Base-by-base conservation (phyloP, 2,888 invertebrate genomes). In the Lepetodrilus schrolli region DNA sequence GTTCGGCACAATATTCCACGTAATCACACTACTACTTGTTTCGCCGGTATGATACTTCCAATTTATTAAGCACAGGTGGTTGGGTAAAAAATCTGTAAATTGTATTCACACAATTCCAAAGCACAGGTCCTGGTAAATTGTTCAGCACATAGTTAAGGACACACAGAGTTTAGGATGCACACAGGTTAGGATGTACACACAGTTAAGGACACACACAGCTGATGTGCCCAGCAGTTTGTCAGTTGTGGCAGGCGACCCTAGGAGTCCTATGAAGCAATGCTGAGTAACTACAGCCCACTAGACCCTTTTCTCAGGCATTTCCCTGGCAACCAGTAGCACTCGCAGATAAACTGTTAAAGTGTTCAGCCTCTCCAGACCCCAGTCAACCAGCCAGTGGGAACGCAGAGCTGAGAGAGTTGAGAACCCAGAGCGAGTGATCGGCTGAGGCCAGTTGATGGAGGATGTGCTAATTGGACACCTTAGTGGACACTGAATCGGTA, bases 321-420 rank as follows among this genome's bases (percentile, higher is more conserved):
- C 58, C 58, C 17, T 58, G 58, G 58, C 58, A 58, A 58, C 58
- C 58, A 58, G 30, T 30, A 17, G 30, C n/a, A n/a, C n/a, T n/a
- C n/a, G n/a, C n/a, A n/a, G n/a, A n/a, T n/a, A n/a, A n/a, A n/a
- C n/a, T n/a, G n/a, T n/a, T n/a, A n/a, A n/a, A n/a, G n/a, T n/a
- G n/a, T n/a, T n/a, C n/a, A n/a, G n/a, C n/a, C n/a, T n/a, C n/a
- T n/a, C n/a, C n/a, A n/a, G n/a, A n/a, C n/a, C n/a, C n/a, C n/a
- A n/a, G n/a, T n/a, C n/a, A n/a, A n/a, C n/a, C n/a, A n/a, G n/a
- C n/a, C n/a, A n/a, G n/a, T n/a, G 43, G n/a, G 43, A 43, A 17
- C 17, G n/a, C 43, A 3, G 13, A 2, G 43, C 43, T 43, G 17
- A 17, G n/a, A 17, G 17, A 43, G 43, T 17, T 13, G 43, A 13